These are phyloP conservation scores for Drosophila murphyi DNA, from an alignment of 1,140 invertebrate genomes.

Conservation along the genomic window DNA sequence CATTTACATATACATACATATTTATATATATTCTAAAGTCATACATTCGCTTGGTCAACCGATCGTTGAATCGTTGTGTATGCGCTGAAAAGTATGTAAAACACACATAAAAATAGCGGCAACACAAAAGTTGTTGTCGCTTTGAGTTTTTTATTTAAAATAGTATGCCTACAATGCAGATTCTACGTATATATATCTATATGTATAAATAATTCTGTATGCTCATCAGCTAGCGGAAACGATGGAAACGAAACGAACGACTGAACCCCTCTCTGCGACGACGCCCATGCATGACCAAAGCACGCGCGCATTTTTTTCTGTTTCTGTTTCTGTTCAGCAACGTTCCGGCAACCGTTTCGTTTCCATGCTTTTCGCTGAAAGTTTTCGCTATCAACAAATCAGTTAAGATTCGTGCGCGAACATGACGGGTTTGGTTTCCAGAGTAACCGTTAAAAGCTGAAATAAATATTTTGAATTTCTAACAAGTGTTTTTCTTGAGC, in stretches of 20 bases:
- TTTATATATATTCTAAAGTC: neutral
- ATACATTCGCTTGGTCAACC: neutral
- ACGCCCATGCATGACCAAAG: slow-evolving; percentile 14
- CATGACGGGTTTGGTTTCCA: slow-evolving; percentile 61
- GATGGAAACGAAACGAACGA: slow-evolving; percentile 1
- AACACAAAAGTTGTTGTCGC: slow-evolving; percentile 21
- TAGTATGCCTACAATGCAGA: neutral
- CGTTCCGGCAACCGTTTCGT: slow-evolving; percentile 42
- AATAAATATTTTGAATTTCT: slow-evolving; percentile 62
- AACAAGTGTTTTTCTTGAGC: slow-evolving; percentile 51
- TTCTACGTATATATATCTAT: neutral
- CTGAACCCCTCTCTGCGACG: slow-evolving; percentile 1
- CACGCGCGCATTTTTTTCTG: neutral
- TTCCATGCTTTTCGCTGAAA: slow-evolving; percentile 44
- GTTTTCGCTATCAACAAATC: slow-evolving; percentile 61
- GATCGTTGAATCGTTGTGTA: neutral
- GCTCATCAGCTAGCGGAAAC: slow-evolving; percentile 3
- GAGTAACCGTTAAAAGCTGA: slow-evolving; percentile 56
- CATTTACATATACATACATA: neutral
- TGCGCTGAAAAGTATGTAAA: slow-evolving; percentile 50
- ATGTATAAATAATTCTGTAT: neutral
- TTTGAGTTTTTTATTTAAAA: slow-evolving; percentile 11
- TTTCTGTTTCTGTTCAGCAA: slow-evolving; percentile 51
- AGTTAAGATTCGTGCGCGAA: slow-evolving; percentile 72
- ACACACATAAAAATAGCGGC: slow-evolving; percentile 33